Base-by-base conservation (phyloP, 2,113 vertebrate species). In the Cranoglanis bouderius region DNA sequence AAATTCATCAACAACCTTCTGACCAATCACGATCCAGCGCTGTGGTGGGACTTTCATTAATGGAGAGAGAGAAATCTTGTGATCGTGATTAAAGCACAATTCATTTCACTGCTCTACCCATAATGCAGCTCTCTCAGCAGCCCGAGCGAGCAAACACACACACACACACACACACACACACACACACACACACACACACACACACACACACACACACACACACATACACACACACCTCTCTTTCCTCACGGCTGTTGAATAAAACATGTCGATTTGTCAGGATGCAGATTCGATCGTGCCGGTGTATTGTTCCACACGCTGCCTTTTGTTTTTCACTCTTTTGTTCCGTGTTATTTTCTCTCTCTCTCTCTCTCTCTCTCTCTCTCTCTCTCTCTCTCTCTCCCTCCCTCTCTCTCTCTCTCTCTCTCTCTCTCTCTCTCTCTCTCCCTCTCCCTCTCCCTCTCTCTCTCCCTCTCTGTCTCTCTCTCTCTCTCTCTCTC, bases 261-360 rank as follows among this genome's bases (percentile, higher is more conserved):
- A 87, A 90, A 90, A 88, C 89, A 90, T 91, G 85, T 63, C 86
- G 82, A 85, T 91, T 87, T 88, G 87, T 77, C 85, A 86, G 85
- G 88, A 91, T 89, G 87, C 82, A 90, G 90, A 90, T 94, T 93
- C 86, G 91, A 84, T 92, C 89, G 29, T 86, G 49, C n/a, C 88
- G 53, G 86, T 90, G 85, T 90, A 91, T 94, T 92, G 88, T 93
- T 92, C 92, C 59, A 91, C 90, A 87, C 72, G 88, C 90, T 90
- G 90, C 93, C 90, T 94, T 94, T 93, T 93, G 92, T 92, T 93
- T 93, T 92, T 87, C 43, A 89, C 92, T 86, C 83, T 87, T 90
- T 90, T 87, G 74, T 83, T 86, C 85, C 65, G 43, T 77, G 82
- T 87, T 87, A 75, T 72, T 85, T 35, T 53, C 3, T 46, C 43